Evolutionary conservation across 2,888 invertebrate genomes (phyloP).

Genomic region (Micropterix aruncella): DNA sequence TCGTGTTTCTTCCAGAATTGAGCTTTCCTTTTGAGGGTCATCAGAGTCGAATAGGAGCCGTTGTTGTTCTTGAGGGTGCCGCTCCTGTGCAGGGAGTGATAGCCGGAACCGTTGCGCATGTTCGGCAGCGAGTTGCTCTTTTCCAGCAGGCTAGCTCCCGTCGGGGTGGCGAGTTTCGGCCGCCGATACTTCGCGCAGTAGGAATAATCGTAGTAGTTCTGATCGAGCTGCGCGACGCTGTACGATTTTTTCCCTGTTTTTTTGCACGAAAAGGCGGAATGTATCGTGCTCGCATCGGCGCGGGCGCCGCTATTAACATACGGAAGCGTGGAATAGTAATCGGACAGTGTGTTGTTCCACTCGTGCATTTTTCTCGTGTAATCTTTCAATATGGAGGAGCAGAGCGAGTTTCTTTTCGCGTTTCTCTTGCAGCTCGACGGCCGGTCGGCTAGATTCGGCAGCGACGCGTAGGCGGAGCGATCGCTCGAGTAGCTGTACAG

Average conservation of each 20-base stretch:
- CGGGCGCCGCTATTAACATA: conserved; percentile 3
- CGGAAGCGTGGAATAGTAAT: conserved; percentile 23
- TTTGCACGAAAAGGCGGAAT: conserved; percentile 26
- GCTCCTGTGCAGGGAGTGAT: conserved; percentile 16
- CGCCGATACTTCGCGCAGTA: not conserved
- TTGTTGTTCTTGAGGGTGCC: conserved; percentile 19
- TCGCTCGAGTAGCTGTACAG: conserved; percentile 28
- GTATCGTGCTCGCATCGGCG: conserved; percentile 20
- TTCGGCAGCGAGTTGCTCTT: conserved; percentile 3
- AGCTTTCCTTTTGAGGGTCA: conserved; percentile 23
- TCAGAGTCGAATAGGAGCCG: conserved; percentile 23
- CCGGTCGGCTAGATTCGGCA: not conserved
- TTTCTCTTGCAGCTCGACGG: not conserved
- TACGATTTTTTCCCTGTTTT: conserved; percentile 19
- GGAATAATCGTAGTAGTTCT: not conserved
- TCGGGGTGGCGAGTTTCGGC: not conserved
- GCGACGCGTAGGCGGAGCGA: conserved; percentile 2
- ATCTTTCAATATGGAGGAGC: conserved; percentile 26
- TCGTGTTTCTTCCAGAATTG: conserved; percentile 25
- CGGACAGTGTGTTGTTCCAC: conserved; percentile 31
- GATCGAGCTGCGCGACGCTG: not conserved
- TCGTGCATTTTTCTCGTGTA: conserved; percentile 36
- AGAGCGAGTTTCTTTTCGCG: conserved; percentile 20
- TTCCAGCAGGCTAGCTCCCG: conserved; percentile 1
- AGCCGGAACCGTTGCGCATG: not conserved